Percentiles rank a stretch among this genome's conserved stretches.
Conservation (phyloP, 2,888 invertebrate genomes). For the Thelaira solivaga region DNA sequence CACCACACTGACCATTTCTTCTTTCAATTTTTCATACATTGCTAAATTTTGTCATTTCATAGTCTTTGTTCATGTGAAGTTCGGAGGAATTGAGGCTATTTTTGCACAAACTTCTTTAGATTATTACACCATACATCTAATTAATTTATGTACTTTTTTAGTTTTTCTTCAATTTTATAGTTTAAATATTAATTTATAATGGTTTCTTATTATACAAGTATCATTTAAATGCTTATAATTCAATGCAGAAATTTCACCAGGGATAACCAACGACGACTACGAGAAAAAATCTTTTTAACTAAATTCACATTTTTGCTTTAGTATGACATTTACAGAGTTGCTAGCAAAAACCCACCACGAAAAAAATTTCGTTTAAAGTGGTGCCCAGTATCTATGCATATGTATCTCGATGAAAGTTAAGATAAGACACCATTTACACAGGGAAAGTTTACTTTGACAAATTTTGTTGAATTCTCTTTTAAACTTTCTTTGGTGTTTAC, state of each 20-base stretch:
- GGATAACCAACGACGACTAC: conserved; percentile 42
- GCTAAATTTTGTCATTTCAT: conserved; percentile 50
- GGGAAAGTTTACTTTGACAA: too few species aligned
- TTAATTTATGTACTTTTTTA: neutral
- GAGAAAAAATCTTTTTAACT: conserved; percentile 45
- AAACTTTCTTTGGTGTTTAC: too few species aligned
- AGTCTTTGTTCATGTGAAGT: conserved; percentile 16
- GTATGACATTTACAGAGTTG: conserved; percentile 41
- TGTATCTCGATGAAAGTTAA: neutral
- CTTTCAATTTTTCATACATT: conserved; percentile 28
- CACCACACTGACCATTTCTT: conserved; percentile 19
- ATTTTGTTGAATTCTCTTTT: too few species aligned
- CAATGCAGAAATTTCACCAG: conserved; percentile 62
- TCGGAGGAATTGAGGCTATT: neutral
- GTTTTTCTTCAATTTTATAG: conserved; percentile 4
- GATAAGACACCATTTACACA: too few species aligned
- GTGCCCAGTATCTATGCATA: neutral
- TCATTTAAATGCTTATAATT: conserved; percentile 57
- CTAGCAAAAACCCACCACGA: neutral
- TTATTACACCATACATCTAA: neutral
- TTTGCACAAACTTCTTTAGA: conserved; percentile 12
- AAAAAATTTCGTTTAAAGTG: neutral
- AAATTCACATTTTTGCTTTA: conserved; percentile 14
- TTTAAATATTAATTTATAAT: conserved; percentile 14
- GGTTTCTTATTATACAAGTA: conserved; percentile 41